These are phyloP conservation scores for Chelidonichthys spinosus DNA, from an alignment of 2,797 vertebrate species.

Conservation along the genomic window DNA sequence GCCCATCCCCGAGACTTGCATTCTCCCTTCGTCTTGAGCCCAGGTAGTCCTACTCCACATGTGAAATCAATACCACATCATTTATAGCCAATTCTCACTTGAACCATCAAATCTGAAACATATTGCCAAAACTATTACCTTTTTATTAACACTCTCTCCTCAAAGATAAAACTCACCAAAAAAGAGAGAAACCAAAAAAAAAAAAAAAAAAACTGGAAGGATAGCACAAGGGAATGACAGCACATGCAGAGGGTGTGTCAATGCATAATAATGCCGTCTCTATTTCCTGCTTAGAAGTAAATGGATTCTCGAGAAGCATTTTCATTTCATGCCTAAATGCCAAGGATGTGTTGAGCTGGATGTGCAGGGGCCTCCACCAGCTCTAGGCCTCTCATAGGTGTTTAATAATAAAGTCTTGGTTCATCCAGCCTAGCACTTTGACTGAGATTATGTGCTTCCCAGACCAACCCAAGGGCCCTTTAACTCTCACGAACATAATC, in stretches of 20 bases:
- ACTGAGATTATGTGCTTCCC: constrained; percentile 81
- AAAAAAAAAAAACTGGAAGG: constrained; percentile 39
- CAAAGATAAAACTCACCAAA: constrained; percentile 59
- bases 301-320: constrained; percentile 65
- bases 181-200: constrained; percentile 28
- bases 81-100: constrained; percentile 82
- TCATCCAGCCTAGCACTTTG: constrained; percentile 77
- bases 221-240: constrained; percentile 46
- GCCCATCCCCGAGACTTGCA: constrained; percentile 62
- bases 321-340: constrained; percentile 79
- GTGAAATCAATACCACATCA: constrained; percentile 84
- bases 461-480: constrained; percentile 79
- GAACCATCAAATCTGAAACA: constrained; percentile 80
- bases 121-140: constrained; percentile 78
- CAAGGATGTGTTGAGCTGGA: constrained; percentile 70
- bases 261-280: constrained; percentile 40
- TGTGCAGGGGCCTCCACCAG: constrained; percentile 67
- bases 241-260: constrained; percentile 57
- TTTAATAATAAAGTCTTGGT: constrained; percentile 84
- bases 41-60: constrained; percentile 75
- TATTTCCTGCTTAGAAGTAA: constrained; percentile 55
- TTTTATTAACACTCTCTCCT: constrained; percentile 59
- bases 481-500: constrained; percentile 82
- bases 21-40: constrained; percentile 57
- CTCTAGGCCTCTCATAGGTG: constrained; percentile 78